These are phyloP conservation scores for Microctonus hyperodae DNA, from an alignment of 2,888 invertebrate species.

Conservation along the genomic window DNA sequence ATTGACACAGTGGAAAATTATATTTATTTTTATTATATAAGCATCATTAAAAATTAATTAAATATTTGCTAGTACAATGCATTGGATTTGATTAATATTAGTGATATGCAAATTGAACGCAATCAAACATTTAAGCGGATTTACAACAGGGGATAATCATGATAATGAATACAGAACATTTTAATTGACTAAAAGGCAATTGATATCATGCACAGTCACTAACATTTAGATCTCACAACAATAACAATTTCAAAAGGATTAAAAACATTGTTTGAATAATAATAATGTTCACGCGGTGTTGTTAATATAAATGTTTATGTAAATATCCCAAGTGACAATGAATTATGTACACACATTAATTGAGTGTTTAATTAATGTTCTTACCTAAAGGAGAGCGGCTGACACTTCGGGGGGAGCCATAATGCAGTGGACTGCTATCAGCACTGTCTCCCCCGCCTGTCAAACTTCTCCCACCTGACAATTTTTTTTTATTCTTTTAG, in stretches of 20 bases:
- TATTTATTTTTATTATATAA: not conserved
- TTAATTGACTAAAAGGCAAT: not conserved
- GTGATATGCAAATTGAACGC: not conserved
- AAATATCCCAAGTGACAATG: not conserved
- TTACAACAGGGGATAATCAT: not conserved
- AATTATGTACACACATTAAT: slow-evolving; percentile 10
- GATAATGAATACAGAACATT: not conserved
- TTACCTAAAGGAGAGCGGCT: slow-evolving; percentile 68
- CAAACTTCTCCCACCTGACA: slow-evolving; percentile 61
- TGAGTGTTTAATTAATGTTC: slow-evolving; percentile 39
- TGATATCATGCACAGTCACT: not conserved
- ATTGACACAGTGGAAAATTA: too few species aligned
- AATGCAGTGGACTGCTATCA: slow-evolving; percentile 67
- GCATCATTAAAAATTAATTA: not conserved
- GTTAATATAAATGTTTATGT: slow-evolving; percentile 20
- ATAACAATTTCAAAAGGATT: slow-evolving; percentile 10
- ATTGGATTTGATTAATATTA: not conserved
- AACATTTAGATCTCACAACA: not conserved
- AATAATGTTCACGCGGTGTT: slow-evolving; percentile 18
- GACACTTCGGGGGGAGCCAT: slow-evolving; percentile 67
- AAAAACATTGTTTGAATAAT: not conserved
- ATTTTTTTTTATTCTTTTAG: slow-evolving; percentile 49
- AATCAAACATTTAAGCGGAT: not conserved
- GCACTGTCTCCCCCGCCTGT: slow-evolving; percentile 64
- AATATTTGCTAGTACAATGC: not conserved